Percentiles rank a stretch among this genome's conserved stretches.
Evolutionary conservation across 1,140 invertebrate genomes (phyloP).

Genomic region (Pseudomyrmex gracilis): DNA sequence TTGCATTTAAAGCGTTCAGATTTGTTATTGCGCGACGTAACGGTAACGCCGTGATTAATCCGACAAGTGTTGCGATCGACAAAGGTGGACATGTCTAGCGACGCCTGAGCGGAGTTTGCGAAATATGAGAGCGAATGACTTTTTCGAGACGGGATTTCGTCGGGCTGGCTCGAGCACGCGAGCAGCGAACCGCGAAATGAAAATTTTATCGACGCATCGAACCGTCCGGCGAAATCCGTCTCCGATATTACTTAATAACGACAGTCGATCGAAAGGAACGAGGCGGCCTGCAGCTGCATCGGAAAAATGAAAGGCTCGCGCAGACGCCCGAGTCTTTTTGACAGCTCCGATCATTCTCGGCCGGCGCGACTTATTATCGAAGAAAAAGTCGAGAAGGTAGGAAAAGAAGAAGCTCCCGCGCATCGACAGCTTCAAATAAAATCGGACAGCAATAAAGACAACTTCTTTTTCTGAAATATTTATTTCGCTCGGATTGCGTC

Average conservation of each 20-base stretch:
- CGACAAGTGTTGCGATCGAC: neutral
- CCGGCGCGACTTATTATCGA: conserved; percentile 37
- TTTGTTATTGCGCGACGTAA: too few species aligned
- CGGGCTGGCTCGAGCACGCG: conserved; percentile 53
- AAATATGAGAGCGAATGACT: conserved; percentile 14
- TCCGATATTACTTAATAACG: conserved; percentile 80
- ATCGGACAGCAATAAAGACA: conserved; percentile 2
- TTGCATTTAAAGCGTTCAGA: too few species aligned
- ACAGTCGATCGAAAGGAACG: conserved; percentile 66
- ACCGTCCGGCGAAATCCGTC: conserved; percentile 75
- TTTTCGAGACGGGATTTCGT: conserved; percentile 63
- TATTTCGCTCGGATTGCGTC: neutral
- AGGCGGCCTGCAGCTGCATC: conserved; percentile 28
- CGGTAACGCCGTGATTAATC: too few species aligned
- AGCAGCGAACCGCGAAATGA: conserved; percentile 81
- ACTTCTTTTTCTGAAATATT: too few species aligned
- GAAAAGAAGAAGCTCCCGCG: neutral
- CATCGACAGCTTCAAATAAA: conserved; percentile 34
- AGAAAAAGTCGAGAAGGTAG: neutral
- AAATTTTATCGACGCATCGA: conserved; percentile 82
- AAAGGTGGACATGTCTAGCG: conserved; percentile 5
- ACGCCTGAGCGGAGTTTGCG: neutral
- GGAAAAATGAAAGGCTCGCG: conserved; percentile 63
- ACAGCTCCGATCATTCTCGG: conserved; percentile 26
- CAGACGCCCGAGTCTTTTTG: conserved; percentile 40